Evolutionary conservation across 2,888 invertebrate genomes (phyloP), one percentile per base, ranked within the genome.

Genomic region (Zootermopsis nevadensis): DNA sequence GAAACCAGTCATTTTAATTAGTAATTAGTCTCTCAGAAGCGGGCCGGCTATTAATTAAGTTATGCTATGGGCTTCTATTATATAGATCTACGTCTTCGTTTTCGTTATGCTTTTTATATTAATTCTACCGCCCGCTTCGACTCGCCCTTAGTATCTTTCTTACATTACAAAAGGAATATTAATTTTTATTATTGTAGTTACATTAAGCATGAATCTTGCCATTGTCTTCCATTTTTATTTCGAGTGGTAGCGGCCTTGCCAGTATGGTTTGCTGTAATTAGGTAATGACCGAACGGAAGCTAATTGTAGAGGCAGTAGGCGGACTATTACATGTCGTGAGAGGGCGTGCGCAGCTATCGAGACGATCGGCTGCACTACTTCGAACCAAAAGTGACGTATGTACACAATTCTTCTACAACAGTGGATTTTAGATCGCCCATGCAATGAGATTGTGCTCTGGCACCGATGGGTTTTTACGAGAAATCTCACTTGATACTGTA

Each of bases 1-100:
- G 77, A 79, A 79, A 55, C 79, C 79, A 31, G 60, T 79, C 31
- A 79, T 79, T 79, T 60, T 79, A 79, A 79, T 79, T 79, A 66
- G 79, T 66, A 79, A 79, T 79, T 66, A 60, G 60, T 66, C 38
- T 33, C 79, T 38, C 35, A 79, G 35, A 79, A 66, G 55, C 79
- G 24, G 31, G 31, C 79, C 79, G 79, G 38, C 79, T 79, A 60
- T 55, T 66, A 79, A 79, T 79, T 79, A 79, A 77, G 55, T 31
- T 24, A 55, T 60, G 60, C 79, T 79, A 79, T 60, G 33, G 55
- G 30, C 55, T 55, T 24, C 38, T 27, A 74, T 38, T 74, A 38
- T 72, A 72, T 24, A 38, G 38, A 74, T 38, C 38, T 74, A 38
- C 24, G 7, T 74, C 38, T n/a, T 74, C 10, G 6, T 22, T 38